A percentile compares a stretch with the other conserved stretches of the same genome.
Evolutionary conservation across 2,113 vertebrate genomes (phyloP).

Genomic region (Meles meles): DNA sequence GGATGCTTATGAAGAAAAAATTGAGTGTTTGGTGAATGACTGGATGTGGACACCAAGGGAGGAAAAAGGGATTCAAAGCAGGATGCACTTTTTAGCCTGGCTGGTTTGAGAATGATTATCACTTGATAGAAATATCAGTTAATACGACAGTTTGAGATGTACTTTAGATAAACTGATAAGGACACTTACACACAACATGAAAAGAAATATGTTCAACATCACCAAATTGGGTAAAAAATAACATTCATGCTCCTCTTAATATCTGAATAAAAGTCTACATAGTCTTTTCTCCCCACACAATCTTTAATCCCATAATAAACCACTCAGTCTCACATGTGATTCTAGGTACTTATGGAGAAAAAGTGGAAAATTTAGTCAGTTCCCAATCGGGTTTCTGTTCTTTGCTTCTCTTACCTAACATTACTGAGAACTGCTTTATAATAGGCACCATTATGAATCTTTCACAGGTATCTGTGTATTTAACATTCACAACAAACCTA

Average conservation of each 20-base stretch:
- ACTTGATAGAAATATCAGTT: neutral
- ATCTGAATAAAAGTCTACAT: neutral
- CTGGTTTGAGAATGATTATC: neutral
- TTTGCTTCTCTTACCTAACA: neutral
- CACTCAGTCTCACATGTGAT: neutral
- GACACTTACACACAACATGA: neutral
- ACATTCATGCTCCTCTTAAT: neutral
- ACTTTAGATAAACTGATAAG: neutral
- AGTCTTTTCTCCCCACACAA: neutral
- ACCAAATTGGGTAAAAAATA: neutral
- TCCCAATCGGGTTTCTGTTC: neutral
- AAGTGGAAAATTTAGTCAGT: neutral
- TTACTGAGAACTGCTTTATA: neutral
- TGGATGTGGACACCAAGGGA: neutral
- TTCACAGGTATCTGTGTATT: rapidly evolving
- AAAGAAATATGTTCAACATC: neutral
- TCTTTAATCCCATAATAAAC: neutral
- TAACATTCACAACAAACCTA: neutral
- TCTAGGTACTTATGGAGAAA: neutral
- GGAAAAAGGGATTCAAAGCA: neutral
- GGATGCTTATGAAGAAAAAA: neutral
- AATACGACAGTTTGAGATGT: neutral
- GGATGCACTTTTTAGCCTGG: neutral
- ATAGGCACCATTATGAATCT: neutral
- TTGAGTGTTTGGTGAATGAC: neutral